Percentiles rank a stretch among this genome's conserved stretches.
These are phyloP conservation scores for Cynaeus angustus DNA, from an alignment of 2,888 invertebrate genomes.

Conservation along the genomic window DNA sequence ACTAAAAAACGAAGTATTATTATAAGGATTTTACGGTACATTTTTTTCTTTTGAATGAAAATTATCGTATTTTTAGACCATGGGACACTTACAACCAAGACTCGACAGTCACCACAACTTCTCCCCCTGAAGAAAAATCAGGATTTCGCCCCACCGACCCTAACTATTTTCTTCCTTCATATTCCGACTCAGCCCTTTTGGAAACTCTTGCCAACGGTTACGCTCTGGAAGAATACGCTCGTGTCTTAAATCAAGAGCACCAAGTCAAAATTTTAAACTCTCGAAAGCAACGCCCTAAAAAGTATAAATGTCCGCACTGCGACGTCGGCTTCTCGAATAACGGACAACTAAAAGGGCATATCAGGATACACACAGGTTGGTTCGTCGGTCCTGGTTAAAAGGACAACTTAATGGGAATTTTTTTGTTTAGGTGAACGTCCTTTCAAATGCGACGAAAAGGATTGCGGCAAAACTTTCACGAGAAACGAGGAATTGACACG, in stretches of 20 bases:
- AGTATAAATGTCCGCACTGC: slow-evolving; percentile 93
- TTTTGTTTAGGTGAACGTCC: slow-evolving; percentile 83
- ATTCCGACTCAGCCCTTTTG: slow-evolving; percentile 64
- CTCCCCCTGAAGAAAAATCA: slow-evolving; percentile 61
- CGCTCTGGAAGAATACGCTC: slow-evolving; percentile 82
- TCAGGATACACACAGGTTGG: slow-evolving; percentile 91
- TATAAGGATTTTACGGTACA: neutral
- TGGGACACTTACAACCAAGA: slow-evolving; percentile 72
- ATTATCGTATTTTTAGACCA: slow-evolving; percentile 56
- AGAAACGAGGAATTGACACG: slow-evolving; percentile 93
- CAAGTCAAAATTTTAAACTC: slow-evolving; percentile 80
- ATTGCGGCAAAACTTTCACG: slow-evolving; percentile 92
- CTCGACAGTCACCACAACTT: slow-evolving; percentile 76
- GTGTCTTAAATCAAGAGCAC: slow-evolving; percentile 82
- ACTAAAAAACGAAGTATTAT: no score
- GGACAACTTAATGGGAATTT: slow-evolving; percentile 10
- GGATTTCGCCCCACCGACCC: slow-evolving; percentile 53
- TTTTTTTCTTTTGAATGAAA: no score
- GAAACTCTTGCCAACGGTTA: slow-evolving; percentile 69
- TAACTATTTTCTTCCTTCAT: neutral
- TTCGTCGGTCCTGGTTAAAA: slow-evolving; percentile 10
- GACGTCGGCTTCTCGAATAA: slow-evolving; percentile 95
- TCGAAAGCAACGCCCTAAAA: slow-evolving; percentile 89
- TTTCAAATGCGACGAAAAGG: slow-evolving; percentile 88
- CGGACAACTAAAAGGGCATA: slow-evolving; percentile 92